Evolutionary conservation across 2,113 vertebrate genomes (phyloP), one percentile per base, ranked within the genome.

Genomic region (Theropithecus gelada): DNA sequence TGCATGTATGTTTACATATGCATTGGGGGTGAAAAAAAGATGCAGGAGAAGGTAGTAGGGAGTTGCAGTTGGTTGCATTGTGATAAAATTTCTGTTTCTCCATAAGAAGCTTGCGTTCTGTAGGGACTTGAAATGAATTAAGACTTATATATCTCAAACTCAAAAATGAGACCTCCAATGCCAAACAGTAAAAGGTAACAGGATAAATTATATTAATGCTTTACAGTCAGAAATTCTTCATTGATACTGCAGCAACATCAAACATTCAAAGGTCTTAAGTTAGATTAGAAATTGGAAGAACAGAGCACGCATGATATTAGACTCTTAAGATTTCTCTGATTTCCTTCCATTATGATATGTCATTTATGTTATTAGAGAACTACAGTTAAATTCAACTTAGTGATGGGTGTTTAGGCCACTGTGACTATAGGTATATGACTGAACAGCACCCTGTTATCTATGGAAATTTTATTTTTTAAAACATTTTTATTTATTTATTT

Each of bases 101-200:
- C 25, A 3, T 35, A 30, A 88, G 35, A n/a, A 40, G 11, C 16
- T 32, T 50, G 17, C 7, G 2, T 40, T 84, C 7, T 50, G 6
- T 64, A 72, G 27, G 11, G 70, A 40, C 50, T 93, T 76, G 32
- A 48, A 97, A 98, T 85, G 94, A 98, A 97, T 97, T 96, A 98
- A 94, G 95, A 79, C 79, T 85, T 97, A 64, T 96, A 68, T 97
- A 97, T 95, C 82, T 79, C 92, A 97, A 94, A 87, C 38, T 97
- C 94, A 96, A 95, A 97, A 98, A 91, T 97, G 97, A 98, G 96
- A 89, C 87, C 92, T 97, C 98, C 94, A 95, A 25, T 66, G 96
- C 35, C 61, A 83, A 96, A 98, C 94, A 80, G 40, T 94, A 90
- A 98, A 98, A 98, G 48, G 76, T 76, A 96, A 95, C 75, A 85